Percentiles rank a stretch among this genome's conserved stretches.
phyloP scores from a whole-genome alignment of 2,113 vertebrate species.

The Cynocephalus volans region DNA sequence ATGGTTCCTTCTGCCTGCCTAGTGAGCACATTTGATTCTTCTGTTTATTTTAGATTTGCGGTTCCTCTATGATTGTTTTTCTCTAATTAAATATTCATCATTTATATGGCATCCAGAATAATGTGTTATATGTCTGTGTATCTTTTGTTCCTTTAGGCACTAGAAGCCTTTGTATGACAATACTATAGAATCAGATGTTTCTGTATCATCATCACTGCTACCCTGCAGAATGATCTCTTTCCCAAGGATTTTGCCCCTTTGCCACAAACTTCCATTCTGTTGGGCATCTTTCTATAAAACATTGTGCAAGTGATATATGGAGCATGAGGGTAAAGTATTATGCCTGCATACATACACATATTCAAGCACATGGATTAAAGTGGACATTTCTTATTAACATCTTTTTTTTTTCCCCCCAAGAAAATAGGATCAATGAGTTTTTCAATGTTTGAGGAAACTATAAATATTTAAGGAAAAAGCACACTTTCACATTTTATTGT shows the following conservation, averaged over 20 bases:
- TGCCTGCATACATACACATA: background rate
- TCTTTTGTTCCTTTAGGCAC: background rate
- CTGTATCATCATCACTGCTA: background rate
- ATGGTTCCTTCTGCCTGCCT: background rate
- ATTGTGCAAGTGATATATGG: background rate
- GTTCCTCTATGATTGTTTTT: background rate
- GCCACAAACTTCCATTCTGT: background rate
- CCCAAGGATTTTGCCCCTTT: background rate
- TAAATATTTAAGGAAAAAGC: background rate
- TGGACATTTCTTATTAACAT: background rate
- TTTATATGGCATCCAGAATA: background rate
- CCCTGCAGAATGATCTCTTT: background rate
- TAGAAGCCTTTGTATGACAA: background rate
- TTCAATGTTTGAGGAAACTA: background rate
- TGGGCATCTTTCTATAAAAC: constrained; percentile 9
- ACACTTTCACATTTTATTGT: background rate
- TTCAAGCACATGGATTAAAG: background rate
- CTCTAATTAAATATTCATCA: background rate
- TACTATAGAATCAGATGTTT: background rate
- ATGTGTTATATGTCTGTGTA: background rate
- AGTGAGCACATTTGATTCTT: background rate
- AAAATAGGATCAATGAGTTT: background rate
- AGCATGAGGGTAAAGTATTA: background rate
- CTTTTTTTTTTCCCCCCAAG: background rate
- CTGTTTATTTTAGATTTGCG: constrained; percentile 7